Evolutionary conservation across 2,797 vertebrate genomes (phyloP).

Genomic region (Gallinago solitaria): DNA sequence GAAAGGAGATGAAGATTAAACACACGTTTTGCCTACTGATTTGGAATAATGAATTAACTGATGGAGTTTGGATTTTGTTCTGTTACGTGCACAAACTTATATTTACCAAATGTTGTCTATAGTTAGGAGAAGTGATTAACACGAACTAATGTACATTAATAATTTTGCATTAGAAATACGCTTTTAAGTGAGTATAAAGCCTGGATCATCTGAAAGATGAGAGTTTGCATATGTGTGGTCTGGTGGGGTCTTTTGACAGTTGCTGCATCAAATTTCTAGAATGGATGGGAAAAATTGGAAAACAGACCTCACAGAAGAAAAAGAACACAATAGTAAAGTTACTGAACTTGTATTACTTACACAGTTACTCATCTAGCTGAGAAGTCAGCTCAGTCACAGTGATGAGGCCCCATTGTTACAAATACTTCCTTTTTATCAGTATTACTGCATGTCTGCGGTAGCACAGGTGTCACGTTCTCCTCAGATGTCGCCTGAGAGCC

Average conservation of each 20-base stretch:
- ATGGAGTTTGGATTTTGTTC: constrained; percentile 1
- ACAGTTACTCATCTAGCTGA: neutral
- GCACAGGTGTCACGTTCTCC: neutral
- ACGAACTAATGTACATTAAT: neutral
- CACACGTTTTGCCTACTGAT: neutral
- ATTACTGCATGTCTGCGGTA: neutral
- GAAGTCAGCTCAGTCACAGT: neutral
- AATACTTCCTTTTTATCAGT: neutral
- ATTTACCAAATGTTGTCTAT: neutral
- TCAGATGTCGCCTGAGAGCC: neutral
- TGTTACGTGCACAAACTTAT: constrained; percentile 34
- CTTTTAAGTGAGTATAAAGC: neutral
- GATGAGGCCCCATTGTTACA: accelerated
- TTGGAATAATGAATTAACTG: constrained; percentile 18
- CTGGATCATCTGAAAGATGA: neutral
- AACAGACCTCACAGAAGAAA: neutral
- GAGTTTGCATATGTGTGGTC: neutral
- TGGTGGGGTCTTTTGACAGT: neutral
- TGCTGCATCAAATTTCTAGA: neutral
- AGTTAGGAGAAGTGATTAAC: neutral
- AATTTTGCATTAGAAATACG: neutral
- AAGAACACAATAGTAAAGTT: neutral
- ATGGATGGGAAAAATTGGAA: neutral
- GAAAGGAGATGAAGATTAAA: constrained; percentile 25
- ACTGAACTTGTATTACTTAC: neutral